phyloP scores from a whole-genome alignment of 2,888 invertebrate genomes.

The Amblyteles armatorius region DNA sequence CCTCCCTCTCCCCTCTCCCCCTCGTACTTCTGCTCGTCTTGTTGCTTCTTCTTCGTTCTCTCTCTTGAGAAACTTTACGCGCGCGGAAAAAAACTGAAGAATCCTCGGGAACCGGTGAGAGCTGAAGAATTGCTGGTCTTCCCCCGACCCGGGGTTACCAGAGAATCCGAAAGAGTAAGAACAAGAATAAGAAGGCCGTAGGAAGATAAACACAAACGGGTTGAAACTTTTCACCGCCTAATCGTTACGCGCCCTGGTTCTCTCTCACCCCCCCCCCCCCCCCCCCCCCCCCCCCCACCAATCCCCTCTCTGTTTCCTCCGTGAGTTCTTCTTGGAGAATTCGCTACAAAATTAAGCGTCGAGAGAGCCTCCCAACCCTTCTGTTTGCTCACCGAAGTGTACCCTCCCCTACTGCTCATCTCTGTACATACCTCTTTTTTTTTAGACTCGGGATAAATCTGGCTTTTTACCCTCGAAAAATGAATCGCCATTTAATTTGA shows the following conservation, averaged over 20 bases:
- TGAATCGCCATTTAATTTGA: slow-evolving; percentile 37
- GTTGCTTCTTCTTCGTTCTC: slow-evolving; percentile 19
- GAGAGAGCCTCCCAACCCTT: slow-evolving; percentile 26
- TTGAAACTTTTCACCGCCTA: slow-evolving; percentile 66
- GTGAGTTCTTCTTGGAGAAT: slow-evolving; percentile 44
- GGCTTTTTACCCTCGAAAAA: slow-evolving; percentile 20
- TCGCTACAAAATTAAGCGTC: slow-evolving; percentile 54
- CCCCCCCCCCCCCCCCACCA: no score
- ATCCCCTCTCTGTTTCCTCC: slow-evolving; percentile 35
- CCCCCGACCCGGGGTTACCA: neutral
- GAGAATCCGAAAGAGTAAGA: slow-evolving; percentile 1
- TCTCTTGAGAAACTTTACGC: slow-evolving; percentile 59
- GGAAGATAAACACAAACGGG: slow-evolving; percentile 61
- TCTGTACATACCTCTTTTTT: slow-evolving; percentile 1
- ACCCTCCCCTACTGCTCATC: slow-evolving; percentile 11
- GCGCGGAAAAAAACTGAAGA: slow-evolving; percentile 54
- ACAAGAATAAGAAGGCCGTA: slow-evolving; percentile 26
- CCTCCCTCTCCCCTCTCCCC: neutral
- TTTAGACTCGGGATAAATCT: slow-evolving; percentile 35
- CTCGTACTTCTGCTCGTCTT: slow-evolving; percentile 6
- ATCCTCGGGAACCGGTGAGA: slow-evolving; percentile 43
- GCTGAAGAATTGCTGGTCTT: slow-evolving; percentile 39
- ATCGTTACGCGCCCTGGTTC: slow-evolving; percentile 55
- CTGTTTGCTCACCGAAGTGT: slow-evolving; percentile 42
- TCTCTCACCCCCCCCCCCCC: neutral